Evolutionary conservation across 2,888 invertebrate species (phyloP).

Genomic region (Spilosoma lubricipeda): DNA sequence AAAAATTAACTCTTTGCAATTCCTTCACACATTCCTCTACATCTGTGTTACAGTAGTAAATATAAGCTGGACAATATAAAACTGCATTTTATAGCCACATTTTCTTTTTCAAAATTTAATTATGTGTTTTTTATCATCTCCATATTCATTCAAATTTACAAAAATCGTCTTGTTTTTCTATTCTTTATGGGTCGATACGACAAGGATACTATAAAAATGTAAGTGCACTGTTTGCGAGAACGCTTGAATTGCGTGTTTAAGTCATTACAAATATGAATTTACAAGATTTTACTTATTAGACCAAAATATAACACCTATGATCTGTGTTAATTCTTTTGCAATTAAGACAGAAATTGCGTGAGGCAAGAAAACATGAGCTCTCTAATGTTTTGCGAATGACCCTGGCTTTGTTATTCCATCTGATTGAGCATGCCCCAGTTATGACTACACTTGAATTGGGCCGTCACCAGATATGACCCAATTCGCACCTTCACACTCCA

Average conservation of each 20-base stretch:
- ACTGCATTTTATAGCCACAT: no score
- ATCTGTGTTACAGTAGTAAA: no score
- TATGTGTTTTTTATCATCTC: no score
- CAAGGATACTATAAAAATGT: no score
- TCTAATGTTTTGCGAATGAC: slow-evolving; percentile 25
- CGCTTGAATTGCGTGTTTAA: not conserved
- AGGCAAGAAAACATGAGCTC: slow-evolving; percentile 31
- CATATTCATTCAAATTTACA: no score
- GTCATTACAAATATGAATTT: not conserved
- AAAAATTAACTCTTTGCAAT: no score
- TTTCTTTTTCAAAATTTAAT: no score
- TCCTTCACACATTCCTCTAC: no score
- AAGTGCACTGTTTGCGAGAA: not conserved
- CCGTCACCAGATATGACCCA: slow-evolving; percentile 41
- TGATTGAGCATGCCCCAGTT: slow-evolving; percentile 40
- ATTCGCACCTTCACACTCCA: slow-evolving; percentile 29
- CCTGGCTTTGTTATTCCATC: slow-evolving; percentile 34
- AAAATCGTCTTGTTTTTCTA: no score
- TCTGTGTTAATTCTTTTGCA: slow-evolving; percentile 22
- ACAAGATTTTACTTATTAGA: slow-evolving; percentile 2
- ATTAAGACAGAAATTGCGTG: slow-evolving; percentile 23
- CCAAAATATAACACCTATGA: slow-evolving; percentile 23
- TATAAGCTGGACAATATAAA: no score
- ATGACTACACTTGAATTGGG: slow-evolving; percentile 28
- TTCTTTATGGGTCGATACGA: no score